A percentile compares a stretch with the other conserved stretches of the same genome.
phyloP scores from a whole-genome alignment of 2,888 invertebrate species.

The Xanthorhoe designata region DNA sequence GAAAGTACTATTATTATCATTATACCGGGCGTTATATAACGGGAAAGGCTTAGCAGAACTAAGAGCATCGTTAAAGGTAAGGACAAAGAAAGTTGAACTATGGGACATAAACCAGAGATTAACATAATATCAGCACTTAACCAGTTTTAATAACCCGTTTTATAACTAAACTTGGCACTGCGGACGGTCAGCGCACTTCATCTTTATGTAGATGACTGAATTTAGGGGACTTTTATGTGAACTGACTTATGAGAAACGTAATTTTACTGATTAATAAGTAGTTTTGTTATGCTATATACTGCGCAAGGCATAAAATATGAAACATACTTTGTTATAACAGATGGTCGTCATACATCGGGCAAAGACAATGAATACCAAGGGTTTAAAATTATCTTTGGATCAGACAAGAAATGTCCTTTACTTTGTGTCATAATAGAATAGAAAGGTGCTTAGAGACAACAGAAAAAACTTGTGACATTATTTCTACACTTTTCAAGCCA shows the following conservation, averaged over 20 bases:
- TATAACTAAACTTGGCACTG: conserved; percentile 33
- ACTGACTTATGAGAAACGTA: background rate
- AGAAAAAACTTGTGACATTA: no score
- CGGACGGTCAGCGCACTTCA: conserved; percentile 28
- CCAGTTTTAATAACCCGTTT: conserved; percentile 39
- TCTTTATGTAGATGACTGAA: conserved; percentile 28
- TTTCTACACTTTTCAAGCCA: no score
- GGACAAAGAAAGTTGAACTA: conserved; percentile 40
- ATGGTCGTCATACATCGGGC: no score
- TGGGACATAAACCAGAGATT: conserved; percentile 35
- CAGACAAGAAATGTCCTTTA: no score
- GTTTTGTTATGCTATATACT: background rate
- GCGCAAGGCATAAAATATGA: no score
- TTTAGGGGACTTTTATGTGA: conserved; percentile 4
- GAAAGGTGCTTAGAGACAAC: no score
- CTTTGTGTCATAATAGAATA: no score
- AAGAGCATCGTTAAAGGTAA: conserved; percentile 28
- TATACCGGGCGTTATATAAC: background rate
- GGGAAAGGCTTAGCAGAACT: background rate
- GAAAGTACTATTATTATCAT: background rate
- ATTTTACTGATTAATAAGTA: background rate
- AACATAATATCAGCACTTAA: conserved; percentile 39
- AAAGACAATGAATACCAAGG: no score
- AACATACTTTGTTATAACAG: no score
- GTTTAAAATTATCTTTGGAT: no score